phyloP scores from a whole-genome alignment of 2,888 invertebrate genomes.

The Allophyes oxyacanthae region DNA sequence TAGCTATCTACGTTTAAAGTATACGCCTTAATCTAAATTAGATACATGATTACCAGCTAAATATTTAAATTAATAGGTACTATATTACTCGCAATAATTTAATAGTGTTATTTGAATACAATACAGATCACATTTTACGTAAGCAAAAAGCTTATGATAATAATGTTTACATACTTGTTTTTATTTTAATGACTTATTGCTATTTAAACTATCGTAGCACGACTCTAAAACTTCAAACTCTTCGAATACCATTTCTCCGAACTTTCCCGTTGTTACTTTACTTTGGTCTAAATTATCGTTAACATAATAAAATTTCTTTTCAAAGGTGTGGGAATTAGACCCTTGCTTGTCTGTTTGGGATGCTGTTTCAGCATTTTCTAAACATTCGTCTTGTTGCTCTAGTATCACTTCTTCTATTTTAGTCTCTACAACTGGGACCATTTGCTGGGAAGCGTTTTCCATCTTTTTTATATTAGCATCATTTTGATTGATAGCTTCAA shows the following conservation, averaged over 20 bases:
- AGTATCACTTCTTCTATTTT: constrained; percentile 58
- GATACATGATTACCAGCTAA: constrained; percentile 71
- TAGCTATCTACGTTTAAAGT: constrained; percentile 60
- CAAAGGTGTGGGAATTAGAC: constrained; percentile 77
- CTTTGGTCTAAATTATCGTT: constrained; percentile 89
- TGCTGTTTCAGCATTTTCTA: constrained; percentile 58
- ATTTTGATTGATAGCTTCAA: constrained; percentile 56
- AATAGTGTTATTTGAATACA: constrained; percentile 82
- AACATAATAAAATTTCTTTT: constrained; percentile 90
- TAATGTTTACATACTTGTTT: constrained; percentile 57
- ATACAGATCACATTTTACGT: constrained; percentile 85
- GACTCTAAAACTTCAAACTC: constrained; percentile 93
- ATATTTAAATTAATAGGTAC: constrained; percentile 72
- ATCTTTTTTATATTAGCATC: constrained; percentile 48
- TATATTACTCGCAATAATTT: constrained; percentile 84
- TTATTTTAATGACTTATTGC: constrained; percentile 86
- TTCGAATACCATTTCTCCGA: constrained; percentile 96
- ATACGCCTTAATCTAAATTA: constrained; percentile 64
- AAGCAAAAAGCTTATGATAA: constrained; percentile 74
- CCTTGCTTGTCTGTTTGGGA: constrained; percentile 66
- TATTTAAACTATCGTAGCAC: constrained; percentile 90
- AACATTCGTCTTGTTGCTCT: constrained; percentile 55
- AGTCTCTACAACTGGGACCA: constrained; percentile 37
- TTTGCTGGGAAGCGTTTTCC: constrained; percentile 57
- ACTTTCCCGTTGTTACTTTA: constrained; percentile 89